Evolutionary conservation across 2,888 invertebrate genomes (phyloP).

Genomic region (Saturnia pavonia): DNA sequence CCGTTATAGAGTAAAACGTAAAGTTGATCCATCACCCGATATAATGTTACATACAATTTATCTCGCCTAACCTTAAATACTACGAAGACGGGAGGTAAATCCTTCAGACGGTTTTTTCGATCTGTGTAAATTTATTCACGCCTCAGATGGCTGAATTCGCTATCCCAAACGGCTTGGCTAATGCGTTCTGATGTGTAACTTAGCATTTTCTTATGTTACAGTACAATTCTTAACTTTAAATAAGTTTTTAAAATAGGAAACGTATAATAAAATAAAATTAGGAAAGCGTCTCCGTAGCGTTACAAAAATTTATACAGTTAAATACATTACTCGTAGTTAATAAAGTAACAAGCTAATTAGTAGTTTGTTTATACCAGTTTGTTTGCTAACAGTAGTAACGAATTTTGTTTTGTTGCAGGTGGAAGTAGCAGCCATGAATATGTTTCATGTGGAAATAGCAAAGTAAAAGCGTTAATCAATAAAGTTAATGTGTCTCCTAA

Average conservation of each 20-base stretch:
- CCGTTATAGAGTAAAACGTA: neutral
- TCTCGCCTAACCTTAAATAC: neutral
- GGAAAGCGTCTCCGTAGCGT: too few species aligned
- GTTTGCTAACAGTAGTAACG: neutral
- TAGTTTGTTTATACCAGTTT: neutral
- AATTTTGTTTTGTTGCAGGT: neutral
- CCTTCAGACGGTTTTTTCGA: slow-evolving; percentile 8
- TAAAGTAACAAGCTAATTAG: neutral
- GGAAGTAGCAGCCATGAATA: neutral
- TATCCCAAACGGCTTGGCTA: slow-evolving; percentile 48
- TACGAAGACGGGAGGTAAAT: neutral
- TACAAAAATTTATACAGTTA: too few species aligned
- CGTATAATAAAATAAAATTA: neutral
- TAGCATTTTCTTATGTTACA: slow-evolving; percentile 30
- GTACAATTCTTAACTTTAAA: neutral
- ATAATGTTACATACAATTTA: neutral
- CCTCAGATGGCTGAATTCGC: slow-evolving; percentile 32
- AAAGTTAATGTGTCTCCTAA: neutral
- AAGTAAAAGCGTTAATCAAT: neutral
- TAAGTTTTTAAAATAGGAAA: neutral
- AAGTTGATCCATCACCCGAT: neutral
- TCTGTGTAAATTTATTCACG: slow-evolving; percentile 40
- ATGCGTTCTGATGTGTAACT: slow-evolving; percentile 50
- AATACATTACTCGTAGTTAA: too few species aligned
- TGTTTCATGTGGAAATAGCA: neutral